Conservation (phyloP, 2,113 vertebrate species). For the Indicator indicator region DNA sequence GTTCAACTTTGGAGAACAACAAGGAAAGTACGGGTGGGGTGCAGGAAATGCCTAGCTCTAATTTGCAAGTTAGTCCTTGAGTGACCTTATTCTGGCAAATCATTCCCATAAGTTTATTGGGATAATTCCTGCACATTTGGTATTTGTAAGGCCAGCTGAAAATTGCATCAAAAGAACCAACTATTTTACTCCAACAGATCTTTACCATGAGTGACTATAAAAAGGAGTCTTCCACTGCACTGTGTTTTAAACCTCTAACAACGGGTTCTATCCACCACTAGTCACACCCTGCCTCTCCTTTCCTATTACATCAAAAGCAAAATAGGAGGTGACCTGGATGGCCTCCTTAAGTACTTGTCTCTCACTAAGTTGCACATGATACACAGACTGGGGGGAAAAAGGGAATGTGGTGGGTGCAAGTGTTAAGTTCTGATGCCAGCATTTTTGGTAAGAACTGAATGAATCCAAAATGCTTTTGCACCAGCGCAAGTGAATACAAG, state of each 20-base stretch:
- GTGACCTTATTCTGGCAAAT: conserved; percentile 57
- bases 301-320: neutral
- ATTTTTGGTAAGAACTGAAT: neutral
- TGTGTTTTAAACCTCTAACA: conserved; percentile 10
- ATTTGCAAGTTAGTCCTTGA: conserved; percentile 33
- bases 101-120: neutral
- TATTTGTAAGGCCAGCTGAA: conserved; percentile 30
- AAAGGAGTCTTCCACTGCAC: neutral
- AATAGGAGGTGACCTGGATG: neutral
- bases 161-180: neutral
- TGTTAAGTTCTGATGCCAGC: conserved; percentile 18
- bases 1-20: conserved; percentile 59
- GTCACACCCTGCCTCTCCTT: neutral
- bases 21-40: conserved; percentile 45
- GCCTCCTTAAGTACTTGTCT: neutral
- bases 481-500: conserved; percentile 11
- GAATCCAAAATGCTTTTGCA: conserved; percentile 47
- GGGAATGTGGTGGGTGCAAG: neutral
- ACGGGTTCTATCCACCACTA: neutral
- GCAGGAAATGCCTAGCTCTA: conserved; percentile 57
- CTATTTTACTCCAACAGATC: neutral
- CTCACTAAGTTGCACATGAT: neutral
- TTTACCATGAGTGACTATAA: conserved; percentile 8
- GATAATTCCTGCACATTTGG: conserved; percentile 49
- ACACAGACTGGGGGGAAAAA: neutral